Percentiles rank a stretch among this genome's conserved stretches.
phyloP scores from a whole-genome alignment of 2,888 invertebrate species.

The Anticlea derivata region DNA sequence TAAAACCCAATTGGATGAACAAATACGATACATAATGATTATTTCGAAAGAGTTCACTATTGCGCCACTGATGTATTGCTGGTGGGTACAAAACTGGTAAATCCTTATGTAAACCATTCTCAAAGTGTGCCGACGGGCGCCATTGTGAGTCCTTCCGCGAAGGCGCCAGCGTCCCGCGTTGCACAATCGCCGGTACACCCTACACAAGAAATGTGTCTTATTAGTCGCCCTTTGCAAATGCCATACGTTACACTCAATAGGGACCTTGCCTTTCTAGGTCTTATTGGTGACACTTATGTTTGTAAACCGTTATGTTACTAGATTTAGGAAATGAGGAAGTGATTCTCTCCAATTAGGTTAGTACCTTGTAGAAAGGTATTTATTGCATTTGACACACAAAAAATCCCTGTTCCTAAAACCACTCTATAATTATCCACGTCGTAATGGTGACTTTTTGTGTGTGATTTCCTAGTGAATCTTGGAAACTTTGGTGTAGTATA shows the following conservation, averaged over 20 bases:
- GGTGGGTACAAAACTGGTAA: background rate
- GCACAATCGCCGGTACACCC: slow-evolving; percentile 60
- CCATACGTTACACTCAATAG: slow-evolving; percentile 44
- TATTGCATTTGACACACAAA: no score
- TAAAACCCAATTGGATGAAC: no score
- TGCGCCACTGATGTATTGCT: no score
- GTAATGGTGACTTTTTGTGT: no score
- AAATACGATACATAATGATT: no score
- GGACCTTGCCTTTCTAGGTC: slow-evolving; percentile 24
- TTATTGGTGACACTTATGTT: slow-evolving; percentile 24
- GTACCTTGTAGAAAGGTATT: no score
- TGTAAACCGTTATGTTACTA: slow-evolving; percentile 10
- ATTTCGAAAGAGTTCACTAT: no score
- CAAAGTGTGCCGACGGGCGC: slow-evolving; percentile 39
- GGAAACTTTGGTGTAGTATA: no score
- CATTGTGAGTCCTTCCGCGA: slow-evolving; percentile 67
- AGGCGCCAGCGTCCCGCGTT: slow-evolving; percentile 60
- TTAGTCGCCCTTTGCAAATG: slow-evolving; percentile 64
- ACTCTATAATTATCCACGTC: no score
- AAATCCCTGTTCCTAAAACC: no score
- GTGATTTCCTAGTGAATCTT: no score
- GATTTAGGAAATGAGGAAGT: slow-evolving; percentile 5
- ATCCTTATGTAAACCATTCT: slow-evolving; percentile 47
- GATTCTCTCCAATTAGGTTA: slow-evolving; percentile 53
- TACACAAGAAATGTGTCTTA: slow-evolving; percentile 68